A percentile compares a stretch with the other conserved stretches of the same genome.
phyloP scores from a whole-genome alignment of 2,888 invertebrate genomes.

The Scaptomyza parva region DNA sequence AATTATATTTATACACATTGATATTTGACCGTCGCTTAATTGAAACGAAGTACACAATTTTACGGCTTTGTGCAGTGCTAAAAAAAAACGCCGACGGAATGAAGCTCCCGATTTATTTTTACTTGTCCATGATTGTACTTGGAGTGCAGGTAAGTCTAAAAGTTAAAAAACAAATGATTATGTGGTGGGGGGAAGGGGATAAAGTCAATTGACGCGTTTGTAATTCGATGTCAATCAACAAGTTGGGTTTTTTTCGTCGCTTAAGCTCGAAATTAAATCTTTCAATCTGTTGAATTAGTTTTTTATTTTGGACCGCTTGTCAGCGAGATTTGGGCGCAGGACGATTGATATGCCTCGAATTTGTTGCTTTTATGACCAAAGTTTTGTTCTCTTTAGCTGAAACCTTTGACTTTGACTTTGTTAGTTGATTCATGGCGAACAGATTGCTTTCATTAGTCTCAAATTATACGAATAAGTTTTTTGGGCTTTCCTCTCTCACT shows the following conservation, averaged over 20 bases:
- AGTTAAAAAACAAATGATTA: background rate
- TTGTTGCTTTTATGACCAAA: conserved; percentile 62
- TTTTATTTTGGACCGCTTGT: conserved; percentile 42
- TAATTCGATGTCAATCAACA: conserved; percentile 78
- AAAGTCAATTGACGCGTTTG: conserved; percentile 3
- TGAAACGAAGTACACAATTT: conserved; percentile 60
- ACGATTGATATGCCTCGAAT: conserved; percentile 62
- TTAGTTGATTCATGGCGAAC: conserved; percentile 18
- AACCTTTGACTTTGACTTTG: conserved; percentile 39
- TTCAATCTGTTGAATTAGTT: conserved; percentile 58
- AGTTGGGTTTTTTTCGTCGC: conserved; percentile 56
- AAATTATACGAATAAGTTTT: conserved; percentile 48
- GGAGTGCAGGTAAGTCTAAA: conserved; percentile 81
- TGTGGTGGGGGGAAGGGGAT: background rate
- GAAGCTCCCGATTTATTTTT: conserved; percentile 83
- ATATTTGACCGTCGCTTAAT: conserved; percentile 55
- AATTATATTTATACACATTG: conserved; percentile 17
- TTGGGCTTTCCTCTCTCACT: conserved; percentile 2
- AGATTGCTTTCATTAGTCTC: conserved; percentile 74
- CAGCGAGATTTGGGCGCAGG: conserved; percentile 11
- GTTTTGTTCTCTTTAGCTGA: conserved; percentile 54
- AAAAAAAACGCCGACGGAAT: conserved; percentile 62
- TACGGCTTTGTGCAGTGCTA: conserved; percentile 24
- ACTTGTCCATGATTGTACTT: conserved; percentile 82
- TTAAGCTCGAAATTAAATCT: conserved; percentile 15